Conservation (phyloP, 1,140 invertebrate genomes). For the Aphaenogaster floridana region DNA sequence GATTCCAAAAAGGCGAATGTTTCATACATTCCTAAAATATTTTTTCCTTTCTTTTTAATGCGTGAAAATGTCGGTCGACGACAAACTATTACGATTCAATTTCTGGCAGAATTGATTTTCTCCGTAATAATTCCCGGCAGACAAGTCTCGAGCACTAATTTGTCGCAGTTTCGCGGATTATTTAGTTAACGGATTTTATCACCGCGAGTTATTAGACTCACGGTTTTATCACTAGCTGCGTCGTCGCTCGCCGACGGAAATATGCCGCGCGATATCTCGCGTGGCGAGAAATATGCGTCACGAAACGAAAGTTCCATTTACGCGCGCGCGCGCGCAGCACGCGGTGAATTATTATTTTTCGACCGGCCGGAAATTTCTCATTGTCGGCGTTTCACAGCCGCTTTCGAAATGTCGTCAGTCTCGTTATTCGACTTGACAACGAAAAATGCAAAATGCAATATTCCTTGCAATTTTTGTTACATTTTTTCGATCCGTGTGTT, state of each 20-base stretch:
- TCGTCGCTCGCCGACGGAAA: slow-evolving; percentile 26
- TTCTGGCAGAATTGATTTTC: slow-evolving; percentile 52
- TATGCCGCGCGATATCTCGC: slow-evolving; percentile 39
- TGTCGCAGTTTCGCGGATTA: slow-evolving; percentile 68
- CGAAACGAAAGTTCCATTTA: slow-evolving; percentile 54
- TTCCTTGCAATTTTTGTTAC: background rate
- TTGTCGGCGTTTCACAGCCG: slow-evolving; percentile 11
- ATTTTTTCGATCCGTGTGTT: background rate
- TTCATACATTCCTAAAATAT: background rate
- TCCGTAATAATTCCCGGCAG: slow-evolving; percentile 52
- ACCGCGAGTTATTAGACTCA: slow-evolving; percentile 59
- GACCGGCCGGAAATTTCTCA: slow-evolving; percentile 36
- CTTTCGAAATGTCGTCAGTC: slow-evolving; percentile 3
- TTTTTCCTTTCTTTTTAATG: background rate
- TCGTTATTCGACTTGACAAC: slow-evolving; percentile 4
- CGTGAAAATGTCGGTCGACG: background rate
- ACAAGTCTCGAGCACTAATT: slow-evolving; percentile 46
- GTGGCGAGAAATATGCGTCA: slow-evolving; percentile 50
- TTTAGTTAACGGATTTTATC: slow-evolving; percentile 69
- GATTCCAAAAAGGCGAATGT: background rate
- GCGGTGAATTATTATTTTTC: slow-evolving; percentile 51
- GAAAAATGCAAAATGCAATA: slow-evolving; percentile 47
- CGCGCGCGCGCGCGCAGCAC: background rate
- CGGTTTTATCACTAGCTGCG: slow-evolving; percentile 58
- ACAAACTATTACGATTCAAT: slow-evolving; percentile 53